Evolutionary conservation across 2,113 vertebrate genomes (phyloP), one percentile per base, ranked within the genome.

Genomic region (Mixornis gularis): DNA sequence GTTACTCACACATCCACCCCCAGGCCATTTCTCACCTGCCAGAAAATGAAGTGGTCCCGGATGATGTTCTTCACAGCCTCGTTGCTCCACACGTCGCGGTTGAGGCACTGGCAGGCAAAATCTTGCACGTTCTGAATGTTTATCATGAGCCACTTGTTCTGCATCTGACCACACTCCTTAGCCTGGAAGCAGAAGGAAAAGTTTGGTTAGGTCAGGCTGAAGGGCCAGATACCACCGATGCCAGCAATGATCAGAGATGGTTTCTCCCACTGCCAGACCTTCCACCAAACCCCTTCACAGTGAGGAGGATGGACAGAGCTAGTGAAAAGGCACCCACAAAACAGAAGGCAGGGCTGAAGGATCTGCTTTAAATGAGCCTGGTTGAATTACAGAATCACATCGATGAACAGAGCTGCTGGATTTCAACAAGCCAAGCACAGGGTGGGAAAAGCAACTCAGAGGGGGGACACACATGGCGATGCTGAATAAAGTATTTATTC

Each of bases 131-230:
- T 99, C 88, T 99, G 99, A 88, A 99, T 99, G 97, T 99, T 99
- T 96, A 99, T 99, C 99, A 99, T 99, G 60, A 99, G 98, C 99
- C 99, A 99, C 64, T 99, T 99, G 97, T 99, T 99, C 96, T 99
- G 98, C 96, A 99, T 97, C 96, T 99, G 99, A 72, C 99, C 99
- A 70, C 98, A 99, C 82, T 99, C 99, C 96, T 99, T 99, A 73
- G 99, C 99, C 99, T 99, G 68, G 24, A 96, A 94, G 69, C 60
- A 79, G 83, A 96, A 81, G 92, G 36, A 91, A 92, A 85, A 95
- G 18, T 65, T 53, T 86, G 36, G 78, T 91, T 25, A 94, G 60
- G 18, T 32, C 79, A 76, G 84, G 92, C 24, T 22, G 48, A 76
- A 89, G 46, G 43, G 38, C 34, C 59, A 22, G 48, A 30, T 26